Evolutionary conservation across 2,888 invertebrate species (phyloP), one percentile per base, ranked within the genome.

Genomic region (Drosophila leonis): DNA sequence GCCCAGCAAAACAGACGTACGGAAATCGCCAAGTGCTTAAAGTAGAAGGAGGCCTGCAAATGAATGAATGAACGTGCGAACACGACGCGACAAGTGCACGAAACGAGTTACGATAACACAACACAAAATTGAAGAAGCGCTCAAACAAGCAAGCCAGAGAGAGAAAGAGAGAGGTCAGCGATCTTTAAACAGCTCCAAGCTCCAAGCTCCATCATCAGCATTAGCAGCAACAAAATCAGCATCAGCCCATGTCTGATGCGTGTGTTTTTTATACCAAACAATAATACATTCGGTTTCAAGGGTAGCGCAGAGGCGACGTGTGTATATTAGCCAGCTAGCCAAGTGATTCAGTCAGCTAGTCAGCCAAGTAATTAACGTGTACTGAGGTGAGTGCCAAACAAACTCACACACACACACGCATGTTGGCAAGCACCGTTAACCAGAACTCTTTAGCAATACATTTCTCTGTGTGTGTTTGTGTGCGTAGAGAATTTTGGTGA

Each of bases 101-200:
- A 89, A 85, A 85, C 84, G 65, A 88, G 84, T 85, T 85, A 82
- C 81, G 72, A 65, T 81, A 78, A 80, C 62, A 80, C 56, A 68
- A 64, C 42, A 80, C 62, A 73, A 64, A 63, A 65, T 60, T 69
- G 68, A 83, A 82, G 88, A 84, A 88, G 72, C 83, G 64, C 41
- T 67, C 65, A 51, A 56, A 42, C 46, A 13, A 35, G 44, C 33
- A 20, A 41, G 12, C 27, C 7, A 39, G 27, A 24, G 27, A 64
- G 46, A 70, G 29, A 59, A 42, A 65, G 51, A 61, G 74, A 75
- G 65, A 84, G 84, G 84, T 85, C 84, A 85, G 90, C 90, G 88
- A 85, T 87, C 84, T 89, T 84, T 82, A 81, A 78, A 65, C 72
- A 78, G 59, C 73, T 64, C 20, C 60, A 57, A 78, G 59, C 73